Evolutionary conservation across 1,140 invertebrate species (phyloP).

Genomic region (Metopolophium dirhodum): DNA sequence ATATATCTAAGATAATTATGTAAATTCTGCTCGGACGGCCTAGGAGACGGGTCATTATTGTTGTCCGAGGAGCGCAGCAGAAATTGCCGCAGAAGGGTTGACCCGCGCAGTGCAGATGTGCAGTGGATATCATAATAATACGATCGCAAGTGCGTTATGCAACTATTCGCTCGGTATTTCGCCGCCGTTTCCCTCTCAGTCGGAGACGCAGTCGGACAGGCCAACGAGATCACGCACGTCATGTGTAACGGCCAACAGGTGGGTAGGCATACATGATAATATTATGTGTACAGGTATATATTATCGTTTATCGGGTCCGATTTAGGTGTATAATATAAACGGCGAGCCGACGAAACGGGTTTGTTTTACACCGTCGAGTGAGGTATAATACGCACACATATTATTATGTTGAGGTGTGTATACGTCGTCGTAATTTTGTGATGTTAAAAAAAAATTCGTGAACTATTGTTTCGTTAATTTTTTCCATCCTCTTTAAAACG

Average conservation of each 20-base stretch:
- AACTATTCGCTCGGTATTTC: background rate
- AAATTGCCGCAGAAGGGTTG: slow-evolving; percentile 42
- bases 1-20: background rate
- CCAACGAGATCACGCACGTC: background rate
- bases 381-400: background rate
- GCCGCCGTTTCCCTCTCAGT: background rate
- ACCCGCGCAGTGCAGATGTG: background rate
- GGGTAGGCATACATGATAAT: background rate
- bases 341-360: background rate
- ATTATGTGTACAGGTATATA: background rate
- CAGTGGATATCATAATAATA: background rate
- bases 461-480: background rate
- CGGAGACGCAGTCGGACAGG: background rate
- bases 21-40: background rate
- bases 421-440: background rate
- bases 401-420: background rate
- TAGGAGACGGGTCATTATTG: background rate
- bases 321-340: background rate
- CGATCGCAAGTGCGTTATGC: background rate
- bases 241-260: background rate
- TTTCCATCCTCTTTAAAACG: background rate
- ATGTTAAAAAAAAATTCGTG: background rate
- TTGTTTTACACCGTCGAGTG: background rate
- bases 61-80: background rate
- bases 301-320: background rate